Evolutionary conservation across 1,140 invertebrate species (phyloP), one percentile per base, ranked within the genome.

Genomic region (Diuraphis noxia): DNA sequence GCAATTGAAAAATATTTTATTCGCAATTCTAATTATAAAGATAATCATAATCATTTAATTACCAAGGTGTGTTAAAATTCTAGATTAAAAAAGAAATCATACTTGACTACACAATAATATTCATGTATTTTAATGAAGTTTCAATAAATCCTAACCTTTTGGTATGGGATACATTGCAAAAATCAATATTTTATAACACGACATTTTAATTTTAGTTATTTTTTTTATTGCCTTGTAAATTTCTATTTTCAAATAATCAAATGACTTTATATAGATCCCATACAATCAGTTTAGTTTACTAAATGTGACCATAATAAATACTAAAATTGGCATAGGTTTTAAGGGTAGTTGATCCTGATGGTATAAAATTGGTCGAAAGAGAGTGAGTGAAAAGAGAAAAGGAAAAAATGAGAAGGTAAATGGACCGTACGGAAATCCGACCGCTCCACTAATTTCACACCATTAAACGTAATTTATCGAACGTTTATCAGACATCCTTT

Each of bases 401-500:
- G 46, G 77, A 81, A 46, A 79, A 91, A 91, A 36, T 38, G 43
- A 91, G 41, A 52, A 91, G 89, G 89, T 91, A 91, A 91, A 91
- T 91, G 89, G 43, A 79, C 89, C 72, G 89, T 79, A 91, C 89
- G 41, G 89, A 91, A 91, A 91, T 81, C 72, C 89, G 36, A 81
- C 89, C 89, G 72, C 77, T 91, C 89, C 63, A 91, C 89, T 91
- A 91, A 91, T 91, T 91, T 91, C 89, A 91, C 89, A 81, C 72
- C 89, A 91, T 91, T 91, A 91, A 91, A 91, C 89, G 72, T 91
- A 91, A 91, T 91, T 91, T 91, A 91, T 91, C 63, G 89, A 91
- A 91, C 89, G 72, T 91, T 91, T 91, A 91, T 91, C 89, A 91
- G 72, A 43, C 89, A 81, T 81, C 89, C 77, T 82, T 91, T 91